Percentiles rank a stretch among this genome's conserved stretches.
Conservation (phyloP, 2,888 invertebrate genomes). For the Cecidostiba fungosa region DNA sequence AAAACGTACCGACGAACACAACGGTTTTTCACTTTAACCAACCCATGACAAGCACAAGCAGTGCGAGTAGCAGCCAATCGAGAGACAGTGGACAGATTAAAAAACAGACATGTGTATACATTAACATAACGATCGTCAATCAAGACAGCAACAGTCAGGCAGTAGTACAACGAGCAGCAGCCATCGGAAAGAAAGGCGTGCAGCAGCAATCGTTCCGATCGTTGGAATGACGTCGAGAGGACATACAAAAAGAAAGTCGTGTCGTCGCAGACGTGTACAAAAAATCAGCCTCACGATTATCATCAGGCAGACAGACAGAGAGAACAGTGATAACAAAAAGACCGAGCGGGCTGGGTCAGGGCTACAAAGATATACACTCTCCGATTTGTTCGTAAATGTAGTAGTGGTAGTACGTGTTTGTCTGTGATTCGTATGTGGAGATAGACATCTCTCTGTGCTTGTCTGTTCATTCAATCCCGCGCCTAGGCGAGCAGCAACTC, state of each 20-base stretch:
- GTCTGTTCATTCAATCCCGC: conserved; percentile 62
- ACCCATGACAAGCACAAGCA: background rate
- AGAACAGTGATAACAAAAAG: conserved; percentile 10
- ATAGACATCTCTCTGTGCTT: conserved; percentile 9
- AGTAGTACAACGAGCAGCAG: background rate
- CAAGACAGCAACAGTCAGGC: conserved; percentile 24
- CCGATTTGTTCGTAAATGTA: background rate
- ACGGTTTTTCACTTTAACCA: background rate
- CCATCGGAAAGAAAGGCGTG: conserved; percentile 65
- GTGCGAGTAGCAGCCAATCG: conserved; percentile 11
- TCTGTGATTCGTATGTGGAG: conserved; percentile 4
- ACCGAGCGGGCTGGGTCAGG: background rate
- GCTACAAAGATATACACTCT: conserved; percentile 7
- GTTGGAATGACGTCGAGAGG: background rate
- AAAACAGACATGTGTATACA: background rate
- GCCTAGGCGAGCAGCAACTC: conserved; percentile 82
- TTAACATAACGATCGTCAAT: background rate
- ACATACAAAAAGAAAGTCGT: conserved; percentile 12
- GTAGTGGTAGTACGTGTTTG: background rate
- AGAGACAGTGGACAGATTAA: background rate
- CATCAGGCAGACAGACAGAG: background rate
- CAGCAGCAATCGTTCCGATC: conserved; percentile 4
- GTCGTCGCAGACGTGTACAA: background rate
- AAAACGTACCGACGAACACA: background rate
- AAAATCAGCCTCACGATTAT: conserved; percentile 24